These are phyloP conservation scores for Pampusana beccarii DNA, from an alignment of 2,113 vertebrate genomes.

Conservation along the genomic window DNA sequence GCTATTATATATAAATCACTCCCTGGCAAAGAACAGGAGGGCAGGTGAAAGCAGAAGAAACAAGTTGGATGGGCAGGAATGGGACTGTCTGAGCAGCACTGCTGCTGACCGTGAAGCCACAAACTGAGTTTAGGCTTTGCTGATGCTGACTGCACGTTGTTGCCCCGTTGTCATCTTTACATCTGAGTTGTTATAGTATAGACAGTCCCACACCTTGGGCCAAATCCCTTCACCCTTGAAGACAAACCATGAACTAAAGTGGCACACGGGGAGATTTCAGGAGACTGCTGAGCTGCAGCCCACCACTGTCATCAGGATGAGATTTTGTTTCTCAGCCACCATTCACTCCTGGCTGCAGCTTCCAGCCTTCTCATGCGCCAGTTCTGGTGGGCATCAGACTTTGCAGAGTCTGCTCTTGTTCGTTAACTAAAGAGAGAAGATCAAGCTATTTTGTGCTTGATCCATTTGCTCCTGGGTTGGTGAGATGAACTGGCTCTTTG, in stretches of 20 bases:
- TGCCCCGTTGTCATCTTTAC: neutral
- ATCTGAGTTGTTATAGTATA: neutral
- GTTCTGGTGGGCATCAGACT: neutral
- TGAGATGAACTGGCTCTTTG: neutral
- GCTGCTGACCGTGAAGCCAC: neutral
- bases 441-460: neutral
- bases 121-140: neutral
- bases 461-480: neutral
- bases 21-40: neutral
- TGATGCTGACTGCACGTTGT: rapidly evolving
- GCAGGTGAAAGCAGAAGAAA: neutral
- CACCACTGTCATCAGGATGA: neutral
- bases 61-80: neutral
- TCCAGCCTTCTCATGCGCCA: neutral
- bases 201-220: neutral
- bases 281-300: neutral
- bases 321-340: neutral
- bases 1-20: neutral
- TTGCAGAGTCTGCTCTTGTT: neutral
- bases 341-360: neutral
- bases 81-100: rapidly evolving
- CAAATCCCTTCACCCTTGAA: neutral
- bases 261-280: neutral
- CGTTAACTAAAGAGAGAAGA: neutral
- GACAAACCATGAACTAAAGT: neutral